Evolutionary conservation across 2,113 vertebrate genomes (phyloP), one percentile per base, ranked within the genome.

Genomic region (Brachionichthys hirsutus): DNA sequence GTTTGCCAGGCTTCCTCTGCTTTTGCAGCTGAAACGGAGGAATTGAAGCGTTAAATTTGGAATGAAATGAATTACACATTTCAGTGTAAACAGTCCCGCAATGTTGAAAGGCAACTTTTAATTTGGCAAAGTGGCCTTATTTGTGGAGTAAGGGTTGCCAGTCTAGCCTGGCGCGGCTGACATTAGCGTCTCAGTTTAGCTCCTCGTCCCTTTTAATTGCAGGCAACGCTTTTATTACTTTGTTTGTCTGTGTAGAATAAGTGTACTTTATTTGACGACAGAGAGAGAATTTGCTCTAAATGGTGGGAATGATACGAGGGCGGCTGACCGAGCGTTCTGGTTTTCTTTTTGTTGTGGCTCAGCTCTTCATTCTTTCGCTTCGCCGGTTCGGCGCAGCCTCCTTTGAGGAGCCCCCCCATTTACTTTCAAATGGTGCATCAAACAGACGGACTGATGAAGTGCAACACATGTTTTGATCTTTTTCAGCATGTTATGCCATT

Each of bases 261-360:
- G 24, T 18, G 12, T 40, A 13, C 66, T 73, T 46, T 41, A 20
- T 50, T 62, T 41, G 54, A 34, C 12, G 2, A 2, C 1, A 1
- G 13, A 47, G 19, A 30, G 43, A 16, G 34, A 51, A 60, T 49
- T 60, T 0, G 44, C 22, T 57, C 22, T 13, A 66, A 20, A 36
- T 14, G 16, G 51, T 56, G 57, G 15, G 20, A 70, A 46, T 38
- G 50, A 46, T 53, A 3, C 6, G 30, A 42, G 66, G 77, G 36
- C 51, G 17, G 10, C 57, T 38, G 58, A 78, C 75, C 44, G 57
- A 62, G 57, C 52, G 14, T 44, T 64, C 42, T 43, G 16, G 11
- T 66, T 54, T 52, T 35, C 38, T 20, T 65, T 79, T 60, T 73
- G 53, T 76, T 80, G 74, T 67, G 73, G 71, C 64, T 70, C 61